Evolutionary conservation across 2,113 vertebrate species (phyloP).

Genomic region (Tyrannus savana): DNA sequence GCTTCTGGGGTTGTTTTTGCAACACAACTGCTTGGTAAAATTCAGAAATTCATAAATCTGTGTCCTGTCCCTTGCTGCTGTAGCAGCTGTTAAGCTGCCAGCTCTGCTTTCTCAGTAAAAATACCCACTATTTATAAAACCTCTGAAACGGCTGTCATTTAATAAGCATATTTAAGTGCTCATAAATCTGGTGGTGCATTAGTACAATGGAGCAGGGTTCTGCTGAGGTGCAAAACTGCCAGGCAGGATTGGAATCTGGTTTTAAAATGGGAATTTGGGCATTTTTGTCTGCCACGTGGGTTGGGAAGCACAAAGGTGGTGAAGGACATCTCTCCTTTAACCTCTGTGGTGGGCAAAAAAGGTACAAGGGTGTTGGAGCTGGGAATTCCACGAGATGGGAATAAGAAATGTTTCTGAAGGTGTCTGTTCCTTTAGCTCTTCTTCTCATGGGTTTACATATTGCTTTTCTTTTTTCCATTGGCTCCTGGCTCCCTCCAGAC

Average conservation of each 20-base stretch:
- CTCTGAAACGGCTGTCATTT: background rate
- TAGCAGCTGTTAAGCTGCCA: background rate
- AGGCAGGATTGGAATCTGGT: background rate
- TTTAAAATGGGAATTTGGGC: background rate
- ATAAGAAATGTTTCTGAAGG: background rate
- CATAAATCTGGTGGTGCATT: fast-evolving
- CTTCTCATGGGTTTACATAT: background rate
- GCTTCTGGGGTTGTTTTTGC: background rate
- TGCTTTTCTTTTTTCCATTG: background rate
- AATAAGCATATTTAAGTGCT: background rate
- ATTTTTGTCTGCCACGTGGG: background rate
- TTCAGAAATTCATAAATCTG: fast-evolving
- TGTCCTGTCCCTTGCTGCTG: background rate
- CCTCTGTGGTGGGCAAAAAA: background rate
- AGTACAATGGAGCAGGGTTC: background rate
- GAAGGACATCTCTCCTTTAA: background rate
- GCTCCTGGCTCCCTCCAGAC: background rate
- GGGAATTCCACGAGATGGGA: background rate
- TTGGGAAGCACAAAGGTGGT: background rate
- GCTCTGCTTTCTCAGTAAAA: background rate
- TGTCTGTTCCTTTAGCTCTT: background rate
- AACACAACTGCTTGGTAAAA: background rate
- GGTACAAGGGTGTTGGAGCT: background rate
- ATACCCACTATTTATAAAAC: background rate
- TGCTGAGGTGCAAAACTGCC: background rate